A percentile compares a stretch with the other conserved stretches of the same genome.
Conservation (phyloP, 2,113 vertebrate species). For the Myanophis thanlyinensis region DNA sequence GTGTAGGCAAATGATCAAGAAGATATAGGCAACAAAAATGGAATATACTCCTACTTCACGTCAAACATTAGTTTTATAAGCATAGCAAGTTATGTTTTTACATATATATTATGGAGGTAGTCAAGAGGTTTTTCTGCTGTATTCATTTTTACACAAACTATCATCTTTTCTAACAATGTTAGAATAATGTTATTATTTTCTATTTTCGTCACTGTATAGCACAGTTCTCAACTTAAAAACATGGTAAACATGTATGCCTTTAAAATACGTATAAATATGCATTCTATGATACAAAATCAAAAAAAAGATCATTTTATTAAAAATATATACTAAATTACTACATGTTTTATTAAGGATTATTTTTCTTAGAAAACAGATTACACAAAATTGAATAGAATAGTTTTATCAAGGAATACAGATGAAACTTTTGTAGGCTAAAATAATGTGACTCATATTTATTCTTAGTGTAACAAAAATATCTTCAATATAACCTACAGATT, state of each 20-base stretch:
- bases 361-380: not conserved
- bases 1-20: not conserved
- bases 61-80: not conserved
- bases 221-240: not conserved
- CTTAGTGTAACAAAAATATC: too few relatives aligned
- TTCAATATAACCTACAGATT: not conserved
- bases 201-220: not conserved
- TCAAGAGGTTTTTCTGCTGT: not conserved
- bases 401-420: not conserved
- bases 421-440: not conserved
- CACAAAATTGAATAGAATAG: not conserved
- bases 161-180: not conserved
- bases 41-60: not conserved
- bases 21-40: not conserved
- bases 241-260: not conserved
- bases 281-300: not conserved
- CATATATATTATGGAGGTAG: not conserved
- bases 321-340: not conserved
- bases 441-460: too few relatives aligned
- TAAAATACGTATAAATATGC: not conserved
- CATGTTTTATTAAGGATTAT: not conserved
- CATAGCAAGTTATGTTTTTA: not conserved
- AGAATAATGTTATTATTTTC: not conserved
- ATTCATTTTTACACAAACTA: not conserved
- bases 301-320: not conserved